Percentiles rank a stretch among this genome's conserved stretches.
Evolutionary conservation across 2,113 vertebrate genomes (phyloP).

Genomic region (Cryptotis parvus): DNA sequence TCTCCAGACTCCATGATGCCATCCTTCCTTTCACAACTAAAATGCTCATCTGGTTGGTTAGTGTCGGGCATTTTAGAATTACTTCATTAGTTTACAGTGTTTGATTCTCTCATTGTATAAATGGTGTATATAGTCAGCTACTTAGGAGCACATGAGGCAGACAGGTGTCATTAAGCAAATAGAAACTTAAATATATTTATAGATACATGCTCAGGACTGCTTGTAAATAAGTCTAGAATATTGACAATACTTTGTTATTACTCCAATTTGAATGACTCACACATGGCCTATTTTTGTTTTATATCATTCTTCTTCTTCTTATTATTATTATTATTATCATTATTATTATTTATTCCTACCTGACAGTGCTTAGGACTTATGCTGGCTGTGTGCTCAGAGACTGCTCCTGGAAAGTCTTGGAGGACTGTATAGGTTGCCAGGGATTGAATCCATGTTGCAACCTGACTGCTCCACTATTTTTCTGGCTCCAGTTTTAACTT

Average conservation of each 20-base stretch:
- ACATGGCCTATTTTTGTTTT: no score
- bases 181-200: constrained; percentile 39
- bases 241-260: constrained; percentile 48
- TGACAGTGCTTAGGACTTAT: no score
- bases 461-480: no score
- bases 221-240: constrained; percentile 10
- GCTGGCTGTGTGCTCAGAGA: no score
- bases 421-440: no score
- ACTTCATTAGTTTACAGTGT: constrained; percentile 9
- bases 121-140: constrained; percentile 41
- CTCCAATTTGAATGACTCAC: constrained; percentile 14
- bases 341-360: no score
- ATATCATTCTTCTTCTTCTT: no score
- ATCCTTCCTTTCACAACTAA: constrained; percentile 55
- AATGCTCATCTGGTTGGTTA: constrained; percentile 42
- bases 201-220: neutral
- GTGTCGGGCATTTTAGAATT: constrained; percentile 62
- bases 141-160: neutral
- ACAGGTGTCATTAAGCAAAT: constrained; percentile 53
- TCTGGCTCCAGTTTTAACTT: neutral
- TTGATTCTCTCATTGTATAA: constrained; percentile 69
- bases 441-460: no score
- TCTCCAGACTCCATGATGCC: constrained; percentile 59
- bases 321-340: no score
- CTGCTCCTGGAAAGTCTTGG: no score